These are phyloP conservation scores for Macaca mulatta DNA, from an alignment of 2,113 vertebrate genomes.

Conservation along the genomic window DNA sequence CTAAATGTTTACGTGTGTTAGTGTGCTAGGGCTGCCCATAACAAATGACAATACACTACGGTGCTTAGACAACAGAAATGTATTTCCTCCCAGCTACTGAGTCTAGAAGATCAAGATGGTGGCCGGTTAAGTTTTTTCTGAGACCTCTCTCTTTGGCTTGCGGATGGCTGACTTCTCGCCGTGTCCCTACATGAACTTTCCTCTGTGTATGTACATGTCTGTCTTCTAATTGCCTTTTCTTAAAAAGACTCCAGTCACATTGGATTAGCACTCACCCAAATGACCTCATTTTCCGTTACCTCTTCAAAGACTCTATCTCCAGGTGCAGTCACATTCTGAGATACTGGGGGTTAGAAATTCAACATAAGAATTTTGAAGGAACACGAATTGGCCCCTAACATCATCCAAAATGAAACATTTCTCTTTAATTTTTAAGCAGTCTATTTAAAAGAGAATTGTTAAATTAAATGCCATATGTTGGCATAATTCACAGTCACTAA, in stretches of 20 bases:
- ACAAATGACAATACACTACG: not conserved
- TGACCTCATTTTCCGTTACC: not conserved
- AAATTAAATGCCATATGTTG: not conserved
- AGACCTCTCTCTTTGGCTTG: not conserved
- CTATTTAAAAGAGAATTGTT: not conserved
- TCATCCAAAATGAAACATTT: not conserved
- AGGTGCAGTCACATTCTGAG: not conserved
- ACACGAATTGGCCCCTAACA: not conserved
- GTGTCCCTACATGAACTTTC: not conserved
- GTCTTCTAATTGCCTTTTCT: not conserved
- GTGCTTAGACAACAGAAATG: not conserved
- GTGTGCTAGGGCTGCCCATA: not conserved
- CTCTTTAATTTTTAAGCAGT: not conserved
- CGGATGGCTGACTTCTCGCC: not conserved
- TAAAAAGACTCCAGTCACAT: no score
- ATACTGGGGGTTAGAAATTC: not conserved
- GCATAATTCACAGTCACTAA: not conserved
- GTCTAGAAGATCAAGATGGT: not conserved
- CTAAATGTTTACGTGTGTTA: not conserved
- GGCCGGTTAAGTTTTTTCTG: not conserved
- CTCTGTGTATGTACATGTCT: not conserved
- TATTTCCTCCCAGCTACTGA: not conserved
- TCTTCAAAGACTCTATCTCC: not conserved
- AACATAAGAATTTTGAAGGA: not conserved
- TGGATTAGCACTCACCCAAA: not conserved